Percentiles rank a stretch among this genome's conserved stretches.
phyloP scores from a whole-genome alignment of 2,113 vertebrate species.

The Mastomys natalensis region DNA sequence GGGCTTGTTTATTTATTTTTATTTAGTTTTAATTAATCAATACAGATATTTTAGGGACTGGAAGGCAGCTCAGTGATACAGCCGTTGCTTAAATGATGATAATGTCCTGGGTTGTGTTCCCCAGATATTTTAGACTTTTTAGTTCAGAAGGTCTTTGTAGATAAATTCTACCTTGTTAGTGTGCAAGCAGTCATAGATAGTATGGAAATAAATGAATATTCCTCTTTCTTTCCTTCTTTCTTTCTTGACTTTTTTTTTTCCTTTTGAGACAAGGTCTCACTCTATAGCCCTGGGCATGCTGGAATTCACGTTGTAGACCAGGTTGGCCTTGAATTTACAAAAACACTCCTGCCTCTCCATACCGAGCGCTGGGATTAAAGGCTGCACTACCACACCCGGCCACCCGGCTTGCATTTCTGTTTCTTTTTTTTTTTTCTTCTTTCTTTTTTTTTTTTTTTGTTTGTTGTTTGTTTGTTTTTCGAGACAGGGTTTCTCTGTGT shows the following conservation, averaged over 20 bases:
- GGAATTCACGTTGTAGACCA: neutral
- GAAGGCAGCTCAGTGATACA: neutral
- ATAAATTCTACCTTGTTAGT: neutral
- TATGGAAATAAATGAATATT: neutral
- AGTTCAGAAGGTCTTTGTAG: neutral
- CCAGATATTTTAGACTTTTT: neutral
- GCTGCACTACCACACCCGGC: neutral
- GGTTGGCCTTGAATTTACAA: neutral
- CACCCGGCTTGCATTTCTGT: too few relatives aligned
- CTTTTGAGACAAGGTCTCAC: too few relatives aligned
- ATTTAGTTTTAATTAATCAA: neutral
- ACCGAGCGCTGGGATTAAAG: neutral
- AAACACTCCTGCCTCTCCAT: neutral
- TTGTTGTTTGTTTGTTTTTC: too few relatives aligned
- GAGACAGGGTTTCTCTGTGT: too few relatives aligned
- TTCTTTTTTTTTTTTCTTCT: too few relatives aligned
- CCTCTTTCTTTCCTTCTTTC: fast-evolving
- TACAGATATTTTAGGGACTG: neutral
- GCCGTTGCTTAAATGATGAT: neutral
- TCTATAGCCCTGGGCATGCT: too few relatives aligned
- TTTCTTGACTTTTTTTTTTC: neutral
- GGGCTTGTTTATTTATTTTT: neutral
- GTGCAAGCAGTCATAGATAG: neutral
- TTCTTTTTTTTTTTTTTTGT: too few relatives aligned
- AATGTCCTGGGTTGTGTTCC: neutral